Conservation (phyloP, 2,797 vertebrate genomes). For the Liasis olivaceus region DNA sequence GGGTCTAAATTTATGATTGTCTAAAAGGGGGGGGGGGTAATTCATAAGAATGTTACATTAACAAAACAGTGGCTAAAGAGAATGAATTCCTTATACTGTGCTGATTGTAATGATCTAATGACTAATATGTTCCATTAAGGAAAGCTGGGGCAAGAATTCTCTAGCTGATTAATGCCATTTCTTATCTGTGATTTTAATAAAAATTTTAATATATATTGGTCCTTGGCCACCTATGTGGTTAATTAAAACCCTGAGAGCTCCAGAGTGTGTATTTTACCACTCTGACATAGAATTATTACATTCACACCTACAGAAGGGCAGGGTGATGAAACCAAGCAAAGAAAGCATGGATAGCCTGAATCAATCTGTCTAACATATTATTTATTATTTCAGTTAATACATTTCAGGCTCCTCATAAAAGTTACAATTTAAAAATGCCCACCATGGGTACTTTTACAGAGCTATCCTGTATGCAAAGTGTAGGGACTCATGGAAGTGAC, state of each 20-base stretch:
- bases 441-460: not conserved
- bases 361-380: not conserved
- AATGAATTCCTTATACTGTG: constrained; percentile 53
- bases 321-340: constrained; percentile 15
- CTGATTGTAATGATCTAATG: constrained; percentile 71
- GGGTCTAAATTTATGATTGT: constrained; percentile 63
- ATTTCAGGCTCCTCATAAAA: not conserved
- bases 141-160: constrained; percentile 68
- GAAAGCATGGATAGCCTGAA: not conserved
- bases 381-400: not conserved
- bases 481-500: not conserved
- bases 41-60: constrained; percentile 66
- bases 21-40: constrained; percentile 73
- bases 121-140: constrained; percentile 74
- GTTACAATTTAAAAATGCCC: not conserved
- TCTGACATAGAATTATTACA: constrained; percentile 44
- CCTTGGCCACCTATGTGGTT: constrained; percentile 61
- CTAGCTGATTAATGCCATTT: constrained; percentile 67
- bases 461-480: not conserved
- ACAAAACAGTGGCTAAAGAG: constrained; percentile 61
- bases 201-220: constrained; percentile 66
- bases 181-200: constrained; percentile 72
- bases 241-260: constrained; percentile 69
- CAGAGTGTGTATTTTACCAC: constrained; percentile 38
- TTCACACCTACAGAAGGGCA: not conserved